phyloP scores from a whole-genome alignment of 2,888 invertebrate species.

The Emmelina monodactyla region DNA sequence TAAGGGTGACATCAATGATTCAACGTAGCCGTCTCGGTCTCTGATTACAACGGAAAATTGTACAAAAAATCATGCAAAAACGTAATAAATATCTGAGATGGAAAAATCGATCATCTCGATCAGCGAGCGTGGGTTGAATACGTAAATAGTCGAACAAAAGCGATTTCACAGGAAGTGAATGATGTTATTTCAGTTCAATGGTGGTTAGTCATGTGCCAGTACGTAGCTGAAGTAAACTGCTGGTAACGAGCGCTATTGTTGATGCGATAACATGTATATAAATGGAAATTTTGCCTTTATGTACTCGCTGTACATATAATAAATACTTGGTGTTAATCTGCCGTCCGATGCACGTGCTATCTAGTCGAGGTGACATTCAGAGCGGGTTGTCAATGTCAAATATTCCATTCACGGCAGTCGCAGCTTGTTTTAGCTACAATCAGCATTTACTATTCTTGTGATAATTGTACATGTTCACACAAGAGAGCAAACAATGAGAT shows the following conservation, averaged over 20 bases:
- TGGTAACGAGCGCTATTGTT: too few relatives aligned
- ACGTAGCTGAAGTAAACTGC: background rate
- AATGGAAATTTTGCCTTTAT: too few relatives aligned
- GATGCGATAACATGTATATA: too few relatives aligned
- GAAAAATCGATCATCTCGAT: constrained; percentile 1
- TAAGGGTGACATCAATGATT: too few relatives aligned
- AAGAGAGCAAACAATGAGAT: constrained; percentile 15
- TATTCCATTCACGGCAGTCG: constrained; percentile 32
- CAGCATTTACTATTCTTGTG: constrained; percentile 13
- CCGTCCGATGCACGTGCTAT: too few relatives aligned
- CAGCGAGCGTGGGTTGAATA: background rate
- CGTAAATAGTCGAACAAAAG: constrained; percentile 2
- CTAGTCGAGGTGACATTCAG: too few relatives aligned
- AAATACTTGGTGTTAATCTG: too few relatives aligned
- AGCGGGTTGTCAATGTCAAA: constrained; percentile 27
- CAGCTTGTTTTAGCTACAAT: background rate
- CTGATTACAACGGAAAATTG: too few relatives aligned
- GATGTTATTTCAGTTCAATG: background rate
- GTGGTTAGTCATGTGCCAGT: background rate
- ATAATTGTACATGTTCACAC: constrained; percentile 21
- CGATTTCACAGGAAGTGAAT: constrained; percentile 3
- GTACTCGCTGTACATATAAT: too few relatives aligned
- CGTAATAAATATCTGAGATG: background rate
- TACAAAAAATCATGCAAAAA: too few relatives aligned
- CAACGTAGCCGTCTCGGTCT: too few relatives aligned